Base-by-base conservation (phyloP, 2,888 invertebrate species). In the Meiosimyza decipiens region DNA sequence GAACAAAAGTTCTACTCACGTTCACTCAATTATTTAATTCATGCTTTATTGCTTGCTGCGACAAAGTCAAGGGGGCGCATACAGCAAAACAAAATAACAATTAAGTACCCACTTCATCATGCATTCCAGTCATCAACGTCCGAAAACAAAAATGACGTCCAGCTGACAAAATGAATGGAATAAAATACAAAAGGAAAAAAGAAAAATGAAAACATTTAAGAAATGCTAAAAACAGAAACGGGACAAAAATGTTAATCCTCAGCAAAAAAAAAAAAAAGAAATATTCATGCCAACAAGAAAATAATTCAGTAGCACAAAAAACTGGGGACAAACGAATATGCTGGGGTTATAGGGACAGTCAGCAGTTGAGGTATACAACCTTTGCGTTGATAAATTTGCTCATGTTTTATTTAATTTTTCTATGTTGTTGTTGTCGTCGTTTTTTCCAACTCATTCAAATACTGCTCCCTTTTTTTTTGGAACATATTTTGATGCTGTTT, bases 91-190 rank as follows among this genome's bases (percentile, higher is more conserved):
- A 40, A 40, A 40, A 40, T 40, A 40, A 40, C 9, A 40, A 40
- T 9, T 9, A 22, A 55, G 62, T 49, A 71, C 71, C 72, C 73
- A 75, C 74, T 77, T 77, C 74, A 76, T 77, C 74, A 75, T 67
- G 73, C 73, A 73, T 76, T 74, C 73, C 72, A 74, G 74, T 73
- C 77, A 75, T 67, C 66, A 52, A 49, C 62, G 47, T 52, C 33
- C 15, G 52, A 18, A 63, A 11, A 40, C 28, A 66, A 66, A 54
- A 52, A 70, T 70, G 70, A 70, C 63, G 63, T 49, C 62, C 63
- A 47, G 47, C 70, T 52, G 70, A 70, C 54, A 47, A 63, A 63
- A 70, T 70, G 70, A 69, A 60, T 62, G 60, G 40, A 52, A 60
- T 16, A 62, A 52, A 33, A 54, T 18, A 51, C 9, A 49, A 16